Conservation (phyloP, 1,140 invertebrate species). For the Zaprionus gabonicus region DNA sequence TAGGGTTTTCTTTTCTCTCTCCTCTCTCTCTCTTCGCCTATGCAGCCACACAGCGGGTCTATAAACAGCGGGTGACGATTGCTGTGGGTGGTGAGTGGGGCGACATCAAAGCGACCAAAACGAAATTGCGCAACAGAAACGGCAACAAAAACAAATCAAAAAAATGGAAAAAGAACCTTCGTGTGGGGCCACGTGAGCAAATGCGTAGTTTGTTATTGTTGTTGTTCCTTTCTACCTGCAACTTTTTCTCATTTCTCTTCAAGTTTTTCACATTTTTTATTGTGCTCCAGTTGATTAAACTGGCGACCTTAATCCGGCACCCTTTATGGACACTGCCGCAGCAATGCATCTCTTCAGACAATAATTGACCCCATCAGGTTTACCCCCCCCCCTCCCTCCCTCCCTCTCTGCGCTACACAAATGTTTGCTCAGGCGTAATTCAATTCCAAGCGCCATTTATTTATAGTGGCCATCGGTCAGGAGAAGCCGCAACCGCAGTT, state of each 20-base stretch:
- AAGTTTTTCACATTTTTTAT: constrained; percentile 22
- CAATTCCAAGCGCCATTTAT: constrained; percentile 79
- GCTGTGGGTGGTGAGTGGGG: constrained; percentile 19
- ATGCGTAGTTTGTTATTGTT: constrained; percentile 20
- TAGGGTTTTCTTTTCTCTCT: constrained; percentile 41
- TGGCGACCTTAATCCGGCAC: constrained; percentile 32
- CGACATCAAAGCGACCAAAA: constrained; percentile 69
- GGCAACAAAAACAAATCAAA: neutral
- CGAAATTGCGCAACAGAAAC: constrained; percentile 73
- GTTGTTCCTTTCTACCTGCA: constrained; percentile 5
- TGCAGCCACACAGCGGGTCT: constrained; percentile 47
- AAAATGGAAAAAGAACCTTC: constrained; percentile 26
- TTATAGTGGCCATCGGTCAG: constrained; percentile 65
- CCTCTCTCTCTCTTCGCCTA: neutral
- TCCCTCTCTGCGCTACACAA: neutral
- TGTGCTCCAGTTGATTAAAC: constrained; percentile 50
- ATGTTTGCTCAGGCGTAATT: constrained; percentile 72
- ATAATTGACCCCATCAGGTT: constrained; percentile 40
- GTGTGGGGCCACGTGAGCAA: constrained; percentile 43
- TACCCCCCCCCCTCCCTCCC: neutral
- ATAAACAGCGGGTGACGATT: constrained; percentile 35
- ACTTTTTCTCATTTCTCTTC: constrained; percentile 5
- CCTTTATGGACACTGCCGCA: constrained; percentile 71
- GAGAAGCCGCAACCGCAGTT: constrained; percentile 2
- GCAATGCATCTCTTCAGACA: constrained; percentile 70